phyloP scores from a whole-genome alignment of 2,888 invertebrate species.

The Onthophagus sagittarius region DNA sequence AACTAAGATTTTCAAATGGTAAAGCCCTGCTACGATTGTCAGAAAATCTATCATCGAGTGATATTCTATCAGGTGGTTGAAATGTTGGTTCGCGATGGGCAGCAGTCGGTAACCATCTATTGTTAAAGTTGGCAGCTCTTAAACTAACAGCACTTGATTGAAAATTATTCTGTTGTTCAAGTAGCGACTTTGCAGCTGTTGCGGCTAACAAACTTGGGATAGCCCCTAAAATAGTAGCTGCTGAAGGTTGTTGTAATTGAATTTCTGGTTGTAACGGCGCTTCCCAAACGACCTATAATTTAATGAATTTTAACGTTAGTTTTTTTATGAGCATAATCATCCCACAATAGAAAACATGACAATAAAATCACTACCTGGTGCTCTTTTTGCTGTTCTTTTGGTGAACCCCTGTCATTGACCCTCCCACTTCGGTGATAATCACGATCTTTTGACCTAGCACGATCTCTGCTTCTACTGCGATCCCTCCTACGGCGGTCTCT shows the following conservation, averaged over 20 bases:
- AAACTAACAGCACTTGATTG: conserved; percentile 8
- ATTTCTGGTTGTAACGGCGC: conserved; percentile 26
- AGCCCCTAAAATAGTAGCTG: conserved; percentile 19
- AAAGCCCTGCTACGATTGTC: conserved; percentile 14
- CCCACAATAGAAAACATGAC: not conserved
- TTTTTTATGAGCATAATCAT: not conserved
- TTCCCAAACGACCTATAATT: conserved; percentile 31
- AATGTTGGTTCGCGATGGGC: conserved; percentile 6
- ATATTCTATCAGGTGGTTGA: conserved; percentile 11
- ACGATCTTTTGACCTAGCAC: conserved; percentile 54
- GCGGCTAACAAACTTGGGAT: conserved; percentile 17
- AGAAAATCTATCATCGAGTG: conserved; percentile 16
- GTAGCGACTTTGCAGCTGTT: conserved; percentile 7
- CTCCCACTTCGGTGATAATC: conserved; percentile 33
- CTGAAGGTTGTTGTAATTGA: conserved; percentile 23
- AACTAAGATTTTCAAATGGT: conserved; percentile 18
- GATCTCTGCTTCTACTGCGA: conserved; percentile 54
- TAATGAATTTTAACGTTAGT: not conserved
- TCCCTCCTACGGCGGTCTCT: conserved; percentile 61
- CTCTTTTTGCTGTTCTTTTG: conserved; percentile 20
- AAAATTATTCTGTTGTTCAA: conserved; percentile 19
- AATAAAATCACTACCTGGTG: conserved; percentile 2
- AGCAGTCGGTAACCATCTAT: conserved; percentile 17
- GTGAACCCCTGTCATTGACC: conserved; percentile 17
- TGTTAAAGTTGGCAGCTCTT: conserved; percentile 15